Conservation (phyloP, 1,140 invertebrate species). For the Drosophila kurseongensis region DNA sequence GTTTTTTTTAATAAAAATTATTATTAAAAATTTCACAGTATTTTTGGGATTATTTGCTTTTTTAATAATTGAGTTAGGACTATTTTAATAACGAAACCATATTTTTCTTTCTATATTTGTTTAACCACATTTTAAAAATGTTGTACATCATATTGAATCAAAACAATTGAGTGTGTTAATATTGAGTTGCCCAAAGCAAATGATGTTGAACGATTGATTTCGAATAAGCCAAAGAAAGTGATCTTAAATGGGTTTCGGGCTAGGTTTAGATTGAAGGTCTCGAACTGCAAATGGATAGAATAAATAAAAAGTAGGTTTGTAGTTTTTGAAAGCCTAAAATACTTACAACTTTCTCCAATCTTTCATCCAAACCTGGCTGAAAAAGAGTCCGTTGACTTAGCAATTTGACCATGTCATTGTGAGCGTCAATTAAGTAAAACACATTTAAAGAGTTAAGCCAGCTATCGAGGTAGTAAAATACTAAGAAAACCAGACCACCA, state of each 20-base stretch:
- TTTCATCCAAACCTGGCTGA: slow-evolving; percentile 20
- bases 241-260: slow-evolving; percentile 32
- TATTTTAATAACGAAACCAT: no score
- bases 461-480: slow-evolving; percentile 27
- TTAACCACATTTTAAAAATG: slow-evolving; percentile 4
- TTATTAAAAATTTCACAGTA: no score
- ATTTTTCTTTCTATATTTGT: background rate
- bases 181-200: slow-evolving; percentile 41
- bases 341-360: slow-evolving; percentile 48
- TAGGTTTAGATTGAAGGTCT: slow-evolving; percentile 45
- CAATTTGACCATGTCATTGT: slow-evolving; percentile 16
- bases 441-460: slow-evolving; percentile 21
- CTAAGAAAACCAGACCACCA: background rate
- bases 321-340: background rate
- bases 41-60: no score
- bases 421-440: slow-evolving; percentile 18
- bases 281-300: slow-evolving; percentile 11
- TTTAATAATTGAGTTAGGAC: no score
- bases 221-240: slow-evolving; percentile 10
- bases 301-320: background rate
- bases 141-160: slow-evolving; percentile 55
- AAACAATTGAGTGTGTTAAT: slow-evolving; percentile 32
- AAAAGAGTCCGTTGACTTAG: slow-evolving; percentile 12
- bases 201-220: background rate
- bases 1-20: no score